Evolutionary conservation across 2,113 vertebrate genomes (phyloP), one percentile per base, ranked within the genome.

Genomic region (Murina feae): DNA sequence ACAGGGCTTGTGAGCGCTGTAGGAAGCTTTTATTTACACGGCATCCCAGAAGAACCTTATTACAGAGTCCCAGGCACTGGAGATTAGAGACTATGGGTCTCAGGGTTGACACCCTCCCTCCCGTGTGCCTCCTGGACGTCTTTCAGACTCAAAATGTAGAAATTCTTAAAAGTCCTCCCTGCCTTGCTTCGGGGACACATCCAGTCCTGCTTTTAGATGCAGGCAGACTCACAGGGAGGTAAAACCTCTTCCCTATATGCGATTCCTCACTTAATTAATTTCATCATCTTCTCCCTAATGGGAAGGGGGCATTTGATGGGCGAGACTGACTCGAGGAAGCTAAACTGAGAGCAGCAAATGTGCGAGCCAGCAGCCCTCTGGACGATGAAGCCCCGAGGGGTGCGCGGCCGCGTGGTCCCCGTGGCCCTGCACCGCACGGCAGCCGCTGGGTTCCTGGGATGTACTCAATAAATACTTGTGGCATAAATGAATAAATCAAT

Each of bases 211-310:
- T 89, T 84, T n/a, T 1, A 1, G 81, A 65, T 6, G n/a, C 9
- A 53, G 44, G 1, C 25, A 86, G 53, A 76, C 21, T 23, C 35
- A 42, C 13, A 30, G 30, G 20, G 91, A 96, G 81, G 95, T 95
- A 82, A 96, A 97, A 97, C 81, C 51, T 49, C 69, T 86, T 88
- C 35, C 60, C 49, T 96, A 96, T 93, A 80, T 89, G 81, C 78
- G 68, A 89, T 63, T 86, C 37, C 44, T 86, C 23, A 37, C 69
- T 95, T 80, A 53, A 23, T 55, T 84, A 17, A 69, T 39, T 76
- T 84, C 39, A 76, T 44, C 74, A 9, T 21, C 39, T 55, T 47
- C 66, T 83, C 92, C 84, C 87, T 47, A 49, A 3, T 0, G 78
- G 65, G 25, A 94, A 66, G n/a, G 51, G 74, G 93, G 91, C 81